Conservation (phyloP, 2,113 vertebrate genomes). For the Hucho hucho region DNA sequence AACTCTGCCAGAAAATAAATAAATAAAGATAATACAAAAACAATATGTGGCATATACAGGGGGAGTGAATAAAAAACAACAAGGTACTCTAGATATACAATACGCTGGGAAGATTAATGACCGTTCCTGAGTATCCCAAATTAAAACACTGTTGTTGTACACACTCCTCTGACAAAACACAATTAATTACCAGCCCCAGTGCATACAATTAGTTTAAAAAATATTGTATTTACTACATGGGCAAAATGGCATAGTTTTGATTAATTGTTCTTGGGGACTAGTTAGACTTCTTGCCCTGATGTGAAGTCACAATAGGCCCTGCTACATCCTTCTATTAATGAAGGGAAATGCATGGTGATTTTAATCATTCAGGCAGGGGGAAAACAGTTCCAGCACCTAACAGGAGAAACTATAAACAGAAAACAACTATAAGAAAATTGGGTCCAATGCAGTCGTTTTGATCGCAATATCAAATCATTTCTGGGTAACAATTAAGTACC, state of each 20-base stretch:
- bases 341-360: conserved; percentile 10
- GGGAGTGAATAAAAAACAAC: conserved; percentile 36
- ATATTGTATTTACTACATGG: conserved; percentile 37
- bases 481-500: no score
- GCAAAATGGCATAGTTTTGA: conserved; percentile 28
- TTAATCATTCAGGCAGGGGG: neutral
- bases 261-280: conserved; percentile 35
- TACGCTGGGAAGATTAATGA: conserved; percentile 59
- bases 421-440: neutral
- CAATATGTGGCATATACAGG: conserved; percentile 9
- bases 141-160: conserved; percentile 55
- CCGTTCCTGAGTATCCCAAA: conserved; percentile 36
- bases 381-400: conserved; percentile 31
- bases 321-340: conserved; percentile 10
- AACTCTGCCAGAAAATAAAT: conserved; percentile 10
- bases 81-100: conserved; percentile 22
- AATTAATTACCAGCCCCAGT: conserved; percentile 52
- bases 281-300: conserved; percentile 7
- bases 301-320: neutral
- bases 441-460: no score
- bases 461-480: no score
- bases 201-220: conserved; percentile 39
- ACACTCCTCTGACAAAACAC: conserved; percentile 47
- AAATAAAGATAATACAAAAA: conserved; percentile 27
- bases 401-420: conserved; percentile 13